Evolutionary conservation across 2,888 invertebrate genomes (phyloP), one percentile per base, ranked within the genome.

Genomic region (Mythimna albipuncta): DNA sequence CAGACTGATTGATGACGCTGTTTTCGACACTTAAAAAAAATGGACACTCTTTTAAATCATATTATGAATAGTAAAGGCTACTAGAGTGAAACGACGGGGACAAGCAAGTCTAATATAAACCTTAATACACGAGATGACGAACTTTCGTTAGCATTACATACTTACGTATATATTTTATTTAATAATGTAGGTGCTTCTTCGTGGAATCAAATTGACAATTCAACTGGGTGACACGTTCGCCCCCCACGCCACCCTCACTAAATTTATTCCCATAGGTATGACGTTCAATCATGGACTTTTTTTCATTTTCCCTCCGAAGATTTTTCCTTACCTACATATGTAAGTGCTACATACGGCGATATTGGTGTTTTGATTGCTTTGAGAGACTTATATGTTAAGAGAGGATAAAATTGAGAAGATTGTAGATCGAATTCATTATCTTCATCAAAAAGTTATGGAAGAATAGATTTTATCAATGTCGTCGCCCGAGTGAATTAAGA

Each of bases 211-310:
- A 93, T 93, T 92, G 93, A 89, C 93, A 92, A 93, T 94, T 93
- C 90, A 89, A 89, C 88, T 89, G 89, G 88, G 88, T 92, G 91
- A 92, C 93, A 93, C 93, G 93, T 91, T 92, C 66, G 85, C 86
- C 87, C 87, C 88, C 69, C 47, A 84, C 81, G 75, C 89, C 82
- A 85, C 87, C 89, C 86, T 73, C 76, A 85, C 88, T 84, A 93
- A 94, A 95, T 94, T 91, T 95, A 96, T 96, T 96, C 96, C 95
- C 95, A 90, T 88, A 93, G 95, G 96, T 93, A 94, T 93, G 93
- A 91, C 93, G 92, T 93, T 95, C 94, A 94, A 95, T 96, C 96
- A 95, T 95, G 94, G 94, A 93, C 91, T 94, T 89, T 85, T 85
- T 88, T 85, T 86, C 87, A 87, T 88, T 88, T 88, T 85, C 81